phyloP scores from a whole-genome alignment of 2,797 vertebrate species.

The Zalophus californianus region DNA sequence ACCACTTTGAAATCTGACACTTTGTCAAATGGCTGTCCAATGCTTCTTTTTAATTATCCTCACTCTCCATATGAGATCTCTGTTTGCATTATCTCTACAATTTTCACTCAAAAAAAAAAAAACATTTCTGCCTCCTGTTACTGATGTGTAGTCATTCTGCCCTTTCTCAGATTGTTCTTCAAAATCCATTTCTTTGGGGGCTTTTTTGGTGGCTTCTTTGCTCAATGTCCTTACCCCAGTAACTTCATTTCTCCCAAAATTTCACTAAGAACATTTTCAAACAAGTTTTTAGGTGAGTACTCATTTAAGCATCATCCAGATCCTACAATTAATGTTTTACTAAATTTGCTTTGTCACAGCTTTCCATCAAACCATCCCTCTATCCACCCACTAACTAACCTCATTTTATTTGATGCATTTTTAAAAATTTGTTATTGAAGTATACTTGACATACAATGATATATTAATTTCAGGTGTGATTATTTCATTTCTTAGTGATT shows the following conservation, averaged over 20 bases:
- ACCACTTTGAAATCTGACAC: background rate
- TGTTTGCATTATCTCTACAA: background rate
- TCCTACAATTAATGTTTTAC: background rate
- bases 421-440: background rate
- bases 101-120: background rate
- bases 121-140: background rate
- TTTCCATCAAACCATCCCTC: background rate
- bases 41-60: background rate
- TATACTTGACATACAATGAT: background rate
- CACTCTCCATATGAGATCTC: background rate
- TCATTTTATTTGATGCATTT: conserved; percentile 7
- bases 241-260: background rate
- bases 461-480: background rate
- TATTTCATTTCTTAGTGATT: background rate
- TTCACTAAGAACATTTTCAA: background rate
- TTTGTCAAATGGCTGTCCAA: background rate
- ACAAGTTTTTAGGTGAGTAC: background rate
- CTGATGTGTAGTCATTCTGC: background rate
- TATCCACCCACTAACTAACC: background rate
- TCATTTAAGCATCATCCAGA: background rate
- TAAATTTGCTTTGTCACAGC: background rate
- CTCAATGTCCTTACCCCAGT: background rate
- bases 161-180: background rate
- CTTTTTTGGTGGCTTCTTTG: background rate
- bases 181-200: background rate